Evolutionary conservation across 2,113 vertebrate species (phyloP), one percentile per base, ranked within the genome.

Genomic region (Malurus alboscapulatus): DNA sequence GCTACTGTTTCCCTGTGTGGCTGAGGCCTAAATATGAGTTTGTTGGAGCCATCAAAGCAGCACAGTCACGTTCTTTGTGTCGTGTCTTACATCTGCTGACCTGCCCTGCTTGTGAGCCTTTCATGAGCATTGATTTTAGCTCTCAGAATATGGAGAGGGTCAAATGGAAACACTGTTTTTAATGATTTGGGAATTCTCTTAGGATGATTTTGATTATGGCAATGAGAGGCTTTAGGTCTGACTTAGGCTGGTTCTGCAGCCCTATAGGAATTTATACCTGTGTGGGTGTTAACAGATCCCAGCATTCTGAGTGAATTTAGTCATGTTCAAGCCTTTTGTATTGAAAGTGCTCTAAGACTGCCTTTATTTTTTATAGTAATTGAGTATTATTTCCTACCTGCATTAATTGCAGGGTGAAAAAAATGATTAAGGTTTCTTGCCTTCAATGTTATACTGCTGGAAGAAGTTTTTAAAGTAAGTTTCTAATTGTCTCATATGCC

Each of bases 181-280:
- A 88, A 75, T 78, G 63, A 51, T 77, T 55, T n/a, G 54, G 84
- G 57, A 66, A 78, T 93, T 84, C 57, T 81, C 18, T 67, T 87
- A 48, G 69, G 40, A 65, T 91, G 87, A 95, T 82, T 92, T 89
- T 89, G 58, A 79, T 87, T 82, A 85, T 57, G 57, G 62, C 54
- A 79, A 44, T 48, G 40, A 34, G 66, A 87, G 19, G 55, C 58
- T 84, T 89, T 72, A 63, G 57, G 57, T 93, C 65, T 84, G 77
- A 48, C 44, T 87, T 80, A 21, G 9, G 7, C 54, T 40, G 42
- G 25, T 82, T 75, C 62, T 79, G 0, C 34, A 72, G 40, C 21
- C 26, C 4, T 5, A 7, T 14, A 68, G 71, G 73, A 86, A 68
- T 92, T 89, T 65, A 67, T 87, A 89, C 61, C 77, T 84, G 48